A percentile compares a stretch with the other conserved stretches of the same genome.
phyloP scores from a whole-genome alignment of 2,113 vertebrate species.

The Oreochromis niloticus region DNA sequence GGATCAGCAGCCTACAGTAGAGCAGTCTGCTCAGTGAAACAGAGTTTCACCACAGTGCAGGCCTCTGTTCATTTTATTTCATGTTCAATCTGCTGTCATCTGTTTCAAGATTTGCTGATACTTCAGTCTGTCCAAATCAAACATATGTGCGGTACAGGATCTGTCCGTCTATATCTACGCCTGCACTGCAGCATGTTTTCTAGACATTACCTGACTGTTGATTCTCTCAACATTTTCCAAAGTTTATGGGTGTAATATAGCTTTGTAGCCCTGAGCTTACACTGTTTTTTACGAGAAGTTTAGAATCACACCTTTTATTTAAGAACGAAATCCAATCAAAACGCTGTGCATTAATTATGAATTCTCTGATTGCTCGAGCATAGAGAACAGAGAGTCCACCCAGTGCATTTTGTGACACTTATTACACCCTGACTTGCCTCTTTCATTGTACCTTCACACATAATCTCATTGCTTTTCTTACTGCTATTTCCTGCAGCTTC shows the following conservation, averaged over 20 bases:
- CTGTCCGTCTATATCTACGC: neutral
- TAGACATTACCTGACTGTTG: neutral
- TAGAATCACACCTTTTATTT: neutral
- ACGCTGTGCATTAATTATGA: neutral
- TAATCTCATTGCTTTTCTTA: conserved; percentile 32
- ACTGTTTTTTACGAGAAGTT: neutral
- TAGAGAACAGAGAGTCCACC: neutral
- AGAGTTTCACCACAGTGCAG: neutral
- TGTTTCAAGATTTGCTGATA: neutral
- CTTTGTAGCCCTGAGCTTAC: neutral
- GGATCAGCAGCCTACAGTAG: conserved; percentile 8
- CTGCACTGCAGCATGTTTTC: neutral
- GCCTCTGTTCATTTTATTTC: neutral
- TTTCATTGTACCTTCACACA: conserved; percentile 24
- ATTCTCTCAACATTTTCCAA: neutral
- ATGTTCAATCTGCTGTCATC: neutral
- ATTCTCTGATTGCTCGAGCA: neutral
- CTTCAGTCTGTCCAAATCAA: neutral
- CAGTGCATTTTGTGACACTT: neutral
- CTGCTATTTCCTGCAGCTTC: conserved; percentile 41
- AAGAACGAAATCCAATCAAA: neutral
- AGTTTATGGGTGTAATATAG: neutral
- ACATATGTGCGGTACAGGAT: neutral
- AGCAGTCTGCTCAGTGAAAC: neutral
- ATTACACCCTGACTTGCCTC: neutral